phyloP scores from a whole-genome alignment of 2,113 vertebrate species.

The Marmota flaviventris region DNA sequence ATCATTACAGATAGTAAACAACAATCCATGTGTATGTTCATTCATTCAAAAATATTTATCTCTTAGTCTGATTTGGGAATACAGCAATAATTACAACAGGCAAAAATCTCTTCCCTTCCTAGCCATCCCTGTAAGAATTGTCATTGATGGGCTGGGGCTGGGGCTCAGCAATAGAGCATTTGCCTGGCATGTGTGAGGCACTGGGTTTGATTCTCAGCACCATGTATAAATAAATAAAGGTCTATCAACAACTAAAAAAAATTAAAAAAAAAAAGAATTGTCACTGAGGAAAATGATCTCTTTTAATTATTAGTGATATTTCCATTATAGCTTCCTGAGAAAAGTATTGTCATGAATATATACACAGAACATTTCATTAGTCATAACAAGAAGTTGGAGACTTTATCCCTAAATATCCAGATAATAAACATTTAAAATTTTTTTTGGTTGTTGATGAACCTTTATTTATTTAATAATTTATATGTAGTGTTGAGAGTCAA shows the following conservation, averaged over 20 bases:
- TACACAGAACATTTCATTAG: neutral
- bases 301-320: neutral
- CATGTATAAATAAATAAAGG: too few species aligned
- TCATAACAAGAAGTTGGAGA: neutral
- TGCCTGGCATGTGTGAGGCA: too few species aligned
- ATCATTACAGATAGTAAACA: neutral
- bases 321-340: neutral
- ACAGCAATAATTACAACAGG: neutral
- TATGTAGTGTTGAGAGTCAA: too few species aligned
- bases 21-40: neutral
- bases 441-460: too few species aligned
- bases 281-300: conserved; percentile 7
- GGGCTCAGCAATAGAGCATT: too few species aligned
- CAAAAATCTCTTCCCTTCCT: neutral
- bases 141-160: neutral
- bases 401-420: neutral
- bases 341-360: neutral
- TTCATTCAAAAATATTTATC: neutral
- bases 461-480: too few species aligned
- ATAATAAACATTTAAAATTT: neutral
- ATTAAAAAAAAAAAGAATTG: too few species aligned
- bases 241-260: too few species aligned
- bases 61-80: neutral
- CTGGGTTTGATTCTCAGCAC: too few species aligned
- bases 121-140: neutral